phyloP scores from a whole-genome alignment of 2,888 invertebrate species.

The Phorcus lineatus region DNA sequence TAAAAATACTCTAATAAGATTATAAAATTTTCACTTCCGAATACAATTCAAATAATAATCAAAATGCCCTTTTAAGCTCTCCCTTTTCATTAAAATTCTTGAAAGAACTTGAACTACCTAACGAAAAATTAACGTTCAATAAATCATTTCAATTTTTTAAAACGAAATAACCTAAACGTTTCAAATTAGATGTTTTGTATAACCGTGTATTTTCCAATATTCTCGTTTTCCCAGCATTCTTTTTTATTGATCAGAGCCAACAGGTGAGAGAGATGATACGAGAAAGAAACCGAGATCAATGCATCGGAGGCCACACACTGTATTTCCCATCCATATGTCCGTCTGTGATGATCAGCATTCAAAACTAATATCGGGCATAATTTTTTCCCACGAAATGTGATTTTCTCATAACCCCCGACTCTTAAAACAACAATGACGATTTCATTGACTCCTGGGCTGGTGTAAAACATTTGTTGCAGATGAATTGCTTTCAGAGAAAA shows the following conservation, averaged over 20 bases:
- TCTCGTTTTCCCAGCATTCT: neutral
- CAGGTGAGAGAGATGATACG: neutral
- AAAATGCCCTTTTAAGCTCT: neutral
- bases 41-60: neutral
- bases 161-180: neutral
- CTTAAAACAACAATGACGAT: neutral
- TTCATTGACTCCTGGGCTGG: neutral
- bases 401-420: neutral
- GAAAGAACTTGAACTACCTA: neutral
- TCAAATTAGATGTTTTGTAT: neutral
- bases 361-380: neutral
- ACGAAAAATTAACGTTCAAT: neutral
- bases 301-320: neutral
- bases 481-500: neutral
- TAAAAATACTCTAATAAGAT: no score
- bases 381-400: constrained; percentile 3
- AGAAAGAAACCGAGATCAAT: neutral
- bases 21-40: neutral
- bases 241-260: neutral
- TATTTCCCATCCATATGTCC: neutral
- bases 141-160: neutral
- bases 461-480: neutral
- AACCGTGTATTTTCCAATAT: constrained; percentile 5
- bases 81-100: neutral
- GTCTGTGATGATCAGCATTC: neutral